A percentile compares a stretch with the other conserved stretches of the same genome.
Evolutionary conservation across 2,888 invertebrate genomes (phyloP).

Genomic region (Oegoconia quadripuncta): DNA sequence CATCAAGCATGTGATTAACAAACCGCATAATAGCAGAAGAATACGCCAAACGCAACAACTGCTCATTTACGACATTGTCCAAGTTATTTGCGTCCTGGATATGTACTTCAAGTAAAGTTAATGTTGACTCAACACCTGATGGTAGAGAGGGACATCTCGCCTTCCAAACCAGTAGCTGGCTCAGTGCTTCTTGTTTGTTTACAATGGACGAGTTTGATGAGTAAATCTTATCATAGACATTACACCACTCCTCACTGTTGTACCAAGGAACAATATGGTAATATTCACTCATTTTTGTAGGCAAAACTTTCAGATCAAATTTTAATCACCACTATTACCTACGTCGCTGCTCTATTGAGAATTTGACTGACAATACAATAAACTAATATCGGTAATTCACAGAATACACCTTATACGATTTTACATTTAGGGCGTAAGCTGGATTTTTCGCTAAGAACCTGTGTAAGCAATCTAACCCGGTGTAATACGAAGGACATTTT

Average conservation of each 20-base stretch:
- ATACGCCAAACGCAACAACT: constrained; percentile 78
- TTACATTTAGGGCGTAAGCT: too few relatives aligned
- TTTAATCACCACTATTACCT: too few relatives aligned
- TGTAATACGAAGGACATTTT: too few relatives aligned
- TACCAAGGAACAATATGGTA: constrained; percentile 66
- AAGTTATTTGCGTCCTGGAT: constrained; percentile 47
- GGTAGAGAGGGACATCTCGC: constrained; percentile 75
- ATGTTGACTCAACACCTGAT: constrained; percentile 81
- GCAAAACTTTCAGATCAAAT: constrained; percentile 2
- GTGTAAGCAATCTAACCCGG: too few relatives aligned
- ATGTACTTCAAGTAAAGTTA: constrained; percentile 75
- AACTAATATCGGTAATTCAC: too few relatives aligned
- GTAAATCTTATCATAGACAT: constrained; percentile 67
- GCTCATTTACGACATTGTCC: constrained; percentile 41
- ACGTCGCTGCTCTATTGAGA: too few relatives aligned
- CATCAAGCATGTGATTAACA: constrained; percentile 81
- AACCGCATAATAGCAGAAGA: constrained; percentile 83
- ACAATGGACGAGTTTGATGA: constrained; percentile 35
- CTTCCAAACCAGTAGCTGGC: constrained; percentile 78
- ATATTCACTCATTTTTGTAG: constrained; percentile 41
- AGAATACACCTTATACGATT: too few relatives aligned
- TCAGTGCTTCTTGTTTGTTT: constrained; percentile 59
- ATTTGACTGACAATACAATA: too few relatives aligned
- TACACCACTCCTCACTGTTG: constrained; percentile 72
- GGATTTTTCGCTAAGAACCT: too few relatives aligned